Evolutionary conservation across 2,113 vertebrate genomes (phyloP).

Genomic region (Phylloscopus whistleri): DNA sequence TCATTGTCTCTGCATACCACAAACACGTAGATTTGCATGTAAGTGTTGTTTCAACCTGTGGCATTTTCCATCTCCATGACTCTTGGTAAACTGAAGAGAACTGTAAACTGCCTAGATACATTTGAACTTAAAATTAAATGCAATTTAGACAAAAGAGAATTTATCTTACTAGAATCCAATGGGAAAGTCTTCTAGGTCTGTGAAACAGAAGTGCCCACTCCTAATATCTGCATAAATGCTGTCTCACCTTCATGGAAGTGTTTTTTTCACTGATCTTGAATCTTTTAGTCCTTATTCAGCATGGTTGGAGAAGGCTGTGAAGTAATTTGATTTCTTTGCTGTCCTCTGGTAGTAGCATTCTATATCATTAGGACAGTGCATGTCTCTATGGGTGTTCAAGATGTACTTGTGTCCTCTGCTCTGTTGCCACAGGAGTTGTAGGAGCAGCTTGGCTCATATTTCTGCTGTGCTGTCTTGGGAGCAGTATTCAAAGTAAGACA

Average conservation of each 20-base stretch:
- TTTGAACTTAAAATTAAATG: constrained; percentile 3
- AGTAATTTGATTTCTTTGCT: not conserved
- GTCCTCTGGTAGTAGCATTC: not conserved
- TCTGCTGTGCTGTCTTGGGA: not conserved
- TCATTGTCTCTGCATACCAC: not conserved
- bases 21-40: not conserved
- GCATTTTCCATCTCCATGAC: not conserved
- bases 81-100: not conserved
- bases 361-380: not conserved
- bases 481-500: not conserved
- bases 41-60: not conserved
- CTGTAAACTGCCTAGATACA: not conserved
- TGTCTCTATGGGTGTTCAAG: not conserved
- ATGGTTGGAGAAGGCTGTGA: not conserved
- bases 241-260: not conserved
- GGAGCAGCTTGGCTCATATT: not conserved
- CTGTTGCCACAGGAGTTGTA: not conserved
- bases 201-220: not conserved
- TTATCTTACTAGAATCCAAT: not conserved
- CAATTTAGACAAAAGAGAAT: not conserved
- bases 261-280: not conserved
- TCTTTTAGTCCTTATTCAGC: not conserved
- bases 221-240: not conserved
- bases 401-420: not conserved
- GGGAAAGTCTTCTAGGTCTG: not conserved